A percentile compares a stretch with the other conserved stretches of the same genome.
phyloP scores from a whole-genome alignment of 2,797 vertebrate genomes.

The Morelia viridis region DNA sequence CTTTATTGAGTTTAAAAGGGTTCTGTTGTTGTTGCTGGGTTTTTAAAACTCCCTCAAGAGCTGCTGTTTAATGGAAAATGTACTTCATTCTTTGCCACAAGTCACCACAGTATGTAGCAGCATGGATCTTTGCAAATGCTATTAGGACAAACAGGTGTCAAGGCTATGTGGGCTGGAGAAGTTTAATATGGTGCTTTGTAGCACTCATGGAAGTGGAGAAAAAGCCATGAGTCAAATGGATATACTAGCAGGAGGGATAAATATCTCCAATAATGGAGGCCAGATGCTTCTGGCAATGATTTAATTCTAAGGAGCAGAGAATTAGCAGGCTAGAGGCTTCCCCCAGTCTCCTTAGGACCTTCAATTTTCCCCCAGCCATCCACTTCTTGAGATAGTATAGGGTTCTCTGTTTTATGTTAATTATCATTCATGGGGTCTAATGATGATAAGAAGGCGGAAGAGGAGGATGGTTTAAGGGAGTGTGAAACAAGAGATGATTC shows the following conservation, averaged over 20 bases:
- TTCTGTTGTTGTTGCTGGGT: not conserved
- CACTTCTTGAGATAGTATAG: not conserved
- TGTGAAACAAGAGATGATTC: not conserved
- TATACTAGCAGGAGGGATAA: not conserved
- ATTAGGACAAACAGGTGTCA: conserved; percentile 32
- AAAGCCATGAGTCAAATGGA: fast-evolving
- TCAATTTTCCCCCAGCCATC: not conserved
- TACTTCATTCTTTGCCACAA: conserved; percentile 37
- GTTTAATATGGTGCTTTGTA: not conserved
- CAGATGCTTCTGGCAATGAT: not conserved
- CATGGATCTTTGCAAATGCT: not conserved
- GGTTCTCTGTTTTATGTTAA: not conserved
- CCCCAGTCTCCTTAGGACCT: not conserved
- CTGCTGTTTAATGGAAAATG: conserved; percentile 59
- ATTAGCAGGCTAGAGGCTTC: not conserved
- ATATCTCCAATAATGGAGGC: not conserved
- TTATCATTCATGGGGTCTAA: not conserved
- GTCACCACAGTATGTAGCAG: conserved; percentile 14
- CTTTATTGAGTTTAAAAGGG: conserved; percentile 43
- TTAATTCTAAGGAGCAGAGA: not conserved
- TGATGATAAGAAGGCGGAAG: not conserved
- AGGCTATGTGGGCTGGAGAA: fast-evolving
- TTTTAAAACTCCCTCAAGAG: conserved; percentile 45
- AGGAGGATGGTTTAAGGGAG: not conserved
- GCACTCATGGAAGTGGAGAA: fast-evolving